Evolutionary conservation across 2,888 invertebrate species (phyloP).

Genomic region (Cheiracanthium punctorium): DNA sequence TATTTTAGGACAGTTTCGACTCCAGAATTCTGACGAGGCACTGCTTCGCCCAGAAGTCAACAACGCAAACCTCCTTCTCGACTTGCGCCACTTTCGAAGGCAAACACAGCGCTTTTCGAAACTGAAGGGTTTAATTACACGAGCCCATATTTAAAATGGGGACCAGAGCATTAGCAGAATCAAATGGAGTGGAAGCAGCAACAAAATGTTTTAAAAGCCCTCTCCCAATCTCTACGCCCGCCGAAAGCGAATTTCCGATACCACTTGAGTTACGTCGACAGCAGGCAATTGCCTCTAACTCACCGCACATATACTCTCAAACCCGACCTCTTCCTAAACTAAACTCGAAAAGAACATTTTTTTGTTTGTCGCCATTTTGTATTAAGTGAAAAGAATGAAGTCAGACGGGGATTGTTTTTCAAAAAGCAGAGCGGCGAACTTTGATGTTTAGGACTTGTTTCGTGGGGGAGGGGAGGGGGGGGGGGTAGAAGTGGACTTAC

Average conservation of each 20-base stretch:
- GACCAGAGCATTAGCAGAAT: constrained; percentile 26
- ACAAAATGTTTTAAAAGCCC: constrained; percentile 46
- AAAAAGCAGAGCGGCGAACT: constrained; percentile 24
- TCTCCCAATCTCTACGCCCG: not conserved
- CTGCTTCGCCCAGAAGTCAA: no score
- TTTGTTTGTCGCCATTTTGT: not conserved
- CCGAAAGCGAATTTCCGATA: constrained; percentile 27
- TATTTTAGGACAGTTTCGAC: no score
- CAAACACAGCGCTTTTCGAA: not conserved
- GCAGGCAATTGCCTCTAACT: constrained; percentile 35
- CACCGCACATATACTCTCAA: not conserved
- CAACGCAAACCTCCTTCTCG: no score
- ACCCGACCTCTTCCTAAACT: not conserved
- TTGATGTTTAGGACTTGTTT: constrained; percentile 26
- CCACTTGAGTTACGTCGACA: constrained; percentile 34
- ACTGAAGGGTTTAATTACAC: constrained; percentile 32
- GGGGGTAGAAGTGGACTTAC: not conserved
- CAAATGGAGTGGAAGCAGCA: constrained; percentile 28
- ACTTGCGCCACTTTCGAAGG: not conserved
- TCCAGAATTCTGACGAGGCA: no score
- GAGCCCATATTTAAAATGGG: constrained; percentile 27
- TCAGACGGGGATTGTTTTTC: constrained; percentile 17
- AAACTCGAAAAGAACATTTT: not conserved
- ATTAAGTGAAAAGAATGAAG: constrained; percentile 14
- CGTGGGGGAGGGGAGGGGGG: not conserved